Percentiles rank a stretch among this genome's conserved stretches.
Conservation (phyloP, 2,888 invertebrate genomes). For the Caenorhabditis uteleia region DNA sequence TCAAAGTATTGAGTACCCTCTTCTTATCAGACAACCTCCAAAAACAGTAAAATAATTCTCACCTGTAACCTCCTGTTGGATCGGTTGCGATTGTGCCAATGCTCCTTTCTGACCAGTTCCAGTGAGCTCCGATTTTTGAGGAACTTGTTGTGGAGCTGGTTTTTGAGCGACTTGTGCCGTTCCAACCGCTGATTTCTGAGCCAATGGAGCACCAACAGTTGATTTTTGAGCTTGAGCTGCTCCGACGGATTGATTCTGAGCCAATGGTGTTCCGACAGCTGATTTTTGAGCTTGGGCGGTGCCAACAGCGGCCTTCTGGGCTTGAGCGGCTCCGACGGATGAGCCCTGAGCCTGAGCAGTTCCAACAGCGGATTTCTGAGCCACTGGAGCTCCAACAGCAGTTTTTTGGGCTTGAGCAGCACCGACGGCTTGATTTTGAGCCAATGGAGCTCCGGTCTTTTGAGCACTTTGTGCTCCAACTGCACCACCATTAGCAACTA, state of each 20-base stretch:
- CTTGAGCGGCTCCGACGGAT: not conserved
- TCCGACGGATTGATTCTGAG: constrained; percentile 9
- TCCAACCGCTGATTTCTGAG: constrained; percentile 7
- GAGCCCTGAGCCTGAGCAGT: constrained; percentile 1
- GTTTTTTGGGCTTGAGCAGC: constrained; percentile 2
- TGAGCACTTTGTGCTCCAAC: constrained; percentile 15
- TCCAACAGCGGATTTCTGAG: too few species aligned
- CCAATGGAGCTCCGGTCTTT: constrained; percentile 8
- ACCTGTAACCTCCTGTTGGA: constrained; percentile 24
- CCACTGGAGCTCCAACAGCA: not conserved
- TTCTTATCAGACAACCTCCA: too few species aligned
- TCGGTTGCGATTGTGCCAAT: constrained; percentile 9
- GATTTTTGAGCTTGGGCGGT: not conserved
- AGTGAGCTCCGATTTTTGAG: constrained; percentile 6
- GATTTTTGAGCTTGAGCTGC: constrained; percentile 8
- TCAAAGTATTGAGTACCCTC: too few species aligned
- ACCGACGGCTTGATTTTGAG: constrained; percentile 3
- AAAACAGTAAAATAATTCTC: too few species aligned
- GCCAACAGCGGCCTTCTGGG: not conserved
- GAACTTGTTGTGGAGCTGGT: constrained; percentile 5
- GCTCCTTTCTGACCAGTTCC: constrained; percentile 12
- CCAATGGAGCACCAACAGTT: constrained; percentile 2
- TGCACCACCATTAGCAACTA: constrained; percentile 5
- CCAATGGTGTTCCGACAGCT: not conserved
- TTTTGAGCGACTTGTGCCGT: constrained; percentile 4